These are phyloP conservation scores for Drosophila eohydei DNA, from an alignment of 2,888 invertebrate genomes.

Conservation along the genomic window DNA sequence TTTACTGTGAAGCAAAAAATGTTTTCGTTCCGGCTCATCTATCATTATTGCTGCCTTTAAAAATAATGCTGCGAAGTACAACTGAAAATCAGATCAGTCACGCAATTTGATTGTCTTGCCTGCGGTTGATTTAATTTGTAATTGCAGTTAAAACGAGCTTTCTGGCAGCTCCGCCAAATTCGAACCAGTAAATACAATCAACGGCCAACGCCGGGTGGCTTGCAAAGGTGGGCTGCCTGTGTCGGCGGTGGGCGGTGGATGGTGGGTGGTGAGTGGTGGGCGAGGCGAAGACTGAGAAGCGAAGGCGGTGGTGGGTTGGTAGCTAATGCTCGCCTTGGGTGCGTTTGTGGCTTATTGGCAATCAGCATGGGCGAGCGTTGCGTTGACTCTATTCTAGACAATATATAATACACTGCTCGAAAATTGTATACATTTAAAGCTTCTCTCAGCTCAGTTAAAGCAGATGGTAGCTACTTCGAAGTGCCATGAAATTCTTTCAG, in stretches of 20 bases:
- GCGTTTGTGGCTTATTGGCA: conserved; percentile 71
- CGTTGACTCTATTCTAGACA: conserved; percentile 25
- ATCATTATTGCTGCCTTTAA: conserved; percentile 2
- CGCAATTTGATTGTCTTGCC: conserved; percentile 48
- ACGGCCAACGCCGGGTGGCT: conserved; percentile 19
- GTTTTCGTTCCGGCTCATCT: not conserved
- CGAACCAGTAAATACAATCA: conserved; percentile 52
- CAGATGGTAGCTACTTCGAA: too few species aligned
- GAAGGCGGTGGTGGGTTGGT: not conserved
- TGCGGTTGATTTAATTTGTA: conserved; percentile 71
- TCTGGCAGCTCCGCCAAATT: conserved; percentile 20
- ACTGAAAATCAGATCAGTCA: conserved; percentile 36
- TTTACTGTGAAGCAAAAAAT: conserved; percentile 2
- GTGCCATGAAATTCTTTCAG: not conserved
- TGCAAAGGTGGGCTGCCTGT: conserved; percentile 23
- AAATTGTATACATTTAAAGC: not conserved
- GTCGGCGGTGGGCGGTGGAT: not conserved
- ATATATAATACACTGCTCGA: conserved; percentile 26
- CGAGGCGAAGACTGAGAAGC: not conserved
- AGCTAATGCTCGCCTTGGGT: conserved; percentile 67
- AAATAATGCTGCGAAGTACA: conserved; percentile 13
- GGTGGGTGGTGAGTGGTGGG: not conserved
- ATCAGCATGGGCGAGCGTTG: conserved; percentile 55
- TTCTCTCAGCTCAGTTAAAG: not conserved
- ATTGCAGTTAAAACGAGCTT: conserved; percentile 62